A percentile compares a stretch with the other conserved stretches of the same genome.
phyloP scores from a whole-genome alignment of 2,888 invertebrate genomes.

The Himalopsyche japonica region DNA sequence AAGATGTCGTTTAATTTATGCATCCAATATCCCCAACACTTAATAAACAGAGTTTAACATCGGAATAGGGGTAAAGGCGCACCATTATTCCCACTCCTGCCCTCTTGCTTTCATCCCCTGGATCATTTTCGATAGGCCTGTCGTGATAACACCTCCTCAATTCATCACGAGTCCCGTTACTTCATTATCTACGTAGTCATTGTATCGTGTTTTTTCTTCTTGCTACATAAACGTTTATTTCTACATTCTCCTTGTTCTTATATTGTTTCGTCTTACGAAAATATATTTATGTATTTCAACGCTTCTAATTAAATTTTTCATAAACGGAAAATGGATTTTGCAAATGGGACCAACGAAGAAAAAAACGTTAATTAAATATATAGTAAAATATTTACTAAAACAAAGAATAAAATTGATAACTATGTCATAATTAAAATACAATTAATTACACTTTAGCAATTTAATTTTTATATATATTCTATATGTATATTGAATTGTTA shows the following conservation, averaged over 20 bases:
- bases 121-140: neutral
- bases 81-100: neutral
- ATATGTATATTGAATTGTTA: too few relatives aligned
- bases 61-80: neutral
- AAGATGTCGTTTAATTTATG: conserved; percentile 27
- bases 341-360: too few relatives aligned
- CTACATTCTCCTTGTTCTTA: neutral
- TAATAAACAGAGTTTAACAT: conserved; percentile 13
- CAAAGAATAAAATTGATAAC: too few relatives aligned
- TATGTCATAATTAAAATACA: too few relatives aligned
- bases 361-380: too few relatives aligned
- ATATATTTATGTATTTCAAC: too few relatives aligned
- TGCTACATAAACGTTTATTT: neutral
- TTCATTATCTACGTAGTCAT: neutral
- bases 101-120: neutral
- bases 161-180: conserved; percentile 4
- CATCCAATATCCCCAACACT: conserved; percentile 7
- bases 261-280: too few relatives aligned
- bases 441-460: too few relatives aligned
- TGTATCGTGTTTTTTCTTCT: neutral
- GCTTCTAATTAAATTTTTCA: too few relatives aligned
- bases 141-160: conserved; percentile 5
- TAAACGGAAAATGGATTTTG: too few relatives aligned
- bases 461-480: too few relatives aligned
- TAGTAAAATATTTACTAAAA: too few relatives aligned